phyloP scores from a whole-genome alignment of 2,113 vertebrate genomes.

The Gambusia holbrooki region DNA sequence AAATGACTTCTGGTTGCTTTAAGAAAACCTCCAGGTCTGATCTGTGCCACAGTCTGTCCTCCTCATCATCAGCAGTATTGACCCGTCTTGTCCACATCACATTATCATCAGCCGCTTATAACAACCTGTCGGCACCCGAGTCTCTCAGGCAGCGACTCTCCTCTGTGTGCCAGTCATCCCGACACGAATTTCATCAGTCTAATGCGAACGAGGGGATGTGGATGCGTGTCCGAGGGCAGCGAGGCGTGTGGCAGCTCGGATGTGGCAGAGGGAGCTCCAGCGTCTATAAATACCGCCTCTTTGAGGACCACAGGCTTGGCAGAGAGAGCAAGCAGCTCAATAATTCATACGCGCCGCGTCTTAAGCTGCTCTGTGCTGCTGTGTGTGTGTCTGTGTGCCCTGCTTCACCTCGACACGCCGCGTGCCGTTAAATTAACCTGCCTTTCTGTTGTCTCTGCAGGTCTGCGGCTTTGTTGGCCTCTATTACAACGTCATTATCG shows the following conservation, averaged over 20 bases:
- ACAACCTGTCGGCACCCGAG: not conserved
- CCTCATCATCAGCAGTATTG: conserved; percentile 30
- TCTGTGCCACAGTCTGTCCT: conserved; percentile 32
- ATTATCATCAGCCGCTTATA: conserved; percentile 35
- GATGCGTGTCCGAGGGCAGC: conserved; percentile 34
- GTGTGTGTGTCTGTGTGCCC: conserved; percentile 19
- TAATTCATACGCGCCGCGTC: conserved; percentile 73
- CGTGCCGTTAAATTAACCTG: not conserved
- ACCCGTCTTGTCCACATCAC: conserved; percentile 22
- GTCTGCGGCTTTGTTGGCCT: conserved; percentile 96
- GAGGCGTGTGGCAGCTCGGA: conserved; percentile 51
- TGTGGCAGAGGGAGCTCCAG: conserved; percentile 59
- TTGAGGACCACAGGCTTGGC: conserved; percentile 47
- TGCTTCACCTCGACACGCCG: conserved; percentile 19
- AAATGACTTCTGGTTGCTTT: conserved; percentile 6
- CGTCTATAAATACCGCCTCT: conserved; percentile 79
- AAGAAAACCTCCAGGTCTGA: conserved; percentile 11
- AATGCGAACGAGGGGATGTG: conserved; percentile 24
- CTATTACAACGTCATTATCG: conserved; percentile 98
- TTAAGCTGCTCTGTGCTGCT: conserved; percentile 50
- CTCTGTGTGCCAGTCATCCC: conserved; percentile 13
- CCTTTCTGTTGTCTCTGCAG: conserved; percentile 65
- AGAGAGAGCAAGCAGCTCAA: conserved; percentile 77
- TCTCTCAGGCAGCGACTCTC: conserved; percentile 16
- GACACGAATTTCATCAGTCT: conserved; percentile 51